Base-by-base conservation (phyloP, 92 coral and sea anemone species). In the Paramuricea clavata region DNA sequence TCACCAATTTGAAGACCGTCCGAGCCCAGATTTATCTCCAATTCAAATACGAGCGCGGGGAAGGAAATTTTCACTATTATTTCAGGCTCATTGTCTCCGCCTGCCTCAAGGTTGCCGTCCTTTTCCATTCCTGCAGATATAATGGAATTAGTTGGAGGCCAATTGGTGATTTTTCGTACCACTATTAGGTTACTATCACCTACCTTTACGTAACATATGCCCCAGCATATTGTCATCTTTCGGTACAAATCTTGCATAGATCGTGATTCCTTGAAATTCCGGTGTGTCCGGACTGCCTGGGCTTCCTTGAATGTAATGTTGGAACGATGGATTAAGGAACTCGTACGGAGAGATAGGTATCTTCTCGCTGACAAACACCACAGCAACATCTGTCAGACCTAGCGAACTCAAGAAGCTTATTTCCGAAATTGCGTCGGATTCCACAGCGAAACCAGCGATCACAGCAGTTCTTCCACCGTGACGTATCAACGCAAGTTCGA, bases 361-460 rank as follows among this genome's bases (percentile, higher is more conserved):
- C 12, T 13, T 33, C 23, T 76, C 17, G 39, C 82, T 76, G 44
- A 76, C 68, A 21, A 13, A 76, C 3, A 76, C 39, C 68, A 76
- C 82, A 0, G 68, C 82, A 21, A 76, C 17, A 23, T 76, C 44
- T 0, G 67, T 43, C 19, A 76, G 31, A 2, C 82, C 82, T 0
- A 76, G 69, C 25, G 32, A 19, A 12, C 69, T 50, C 17, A 76
- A 5, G 28, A 76, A 76, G 19, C 67, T 49, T 6, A 50, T 50
- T 27, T 27, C 68, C 26, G 82, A 9, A 28, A 76, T 28, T 0
- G 42, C 21, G 22, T 59, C 22, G 0, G 69, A 0, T 16, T 76
- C 34, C 2, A 76, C 69, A 28, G 68, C 82, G 44, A 76, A 76
- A 6, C 61, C 82, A 42, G 82, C 82, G 28, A 76, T 42, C 12